Base-by-base conservation (phyloP, 2,888 invertebrate genomes). In the Trypoxylon attenuatum region DNA sequence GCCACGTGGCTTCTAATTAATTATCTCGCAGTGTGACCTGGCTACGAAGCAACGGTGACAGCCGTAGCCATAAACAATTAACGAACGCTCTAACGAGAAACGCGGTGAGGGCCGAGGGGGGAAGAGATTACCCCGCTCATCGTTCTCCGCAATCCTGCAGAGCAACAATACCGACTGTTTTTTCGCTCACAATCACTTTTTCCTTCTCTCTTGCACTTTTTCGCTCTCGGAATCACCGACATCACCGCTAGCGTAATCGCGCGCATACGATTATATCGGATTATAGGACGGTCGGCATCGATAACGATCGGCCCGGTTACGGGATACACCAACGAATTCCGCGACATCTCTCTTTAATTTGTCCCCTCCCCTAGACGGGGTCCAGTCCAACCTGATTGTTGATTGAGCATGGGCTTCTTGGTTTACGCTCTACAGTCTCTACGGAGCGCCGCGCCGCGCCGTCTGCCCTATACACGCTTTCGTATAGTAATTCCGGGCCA, bases 401-500 rank as follows among this genome's bases (percentile, higher is more conserved):
- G n/a, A n/a, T n/a, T n/a, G n/a, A n/a, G n/a, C n/a, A n/a, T n/a
- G n/a, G n/a, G n/a, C n/a, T n/a, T n/a, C n/a, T n/a, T n/a, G n/a
- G n/a, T n/a, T n/a, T n/a, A n/a, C n/a, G n/a, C n/a, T n/a, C n/a
- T n/a, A n/a, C n/a, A n/a, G n/a, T n/a, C n/a, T n/a, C n/a, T n/a
- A n/a, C n/a, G n/a, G n/a, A n/a, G 4, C 25, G 25, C 25, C 5
- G 5, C 25, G 25, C 25, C 25, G 25, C 25, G 33, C 13, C 8
- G 4, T 10, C 33, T 33, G n/a, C 13, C 33, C 2, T 4, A 13
- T 13, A 10, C 33, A n/a, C n/a, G n/a, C n/a, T n/a, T n/a, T n/a
- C n/a, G n/a, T n/a, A n/a, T n/a, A n/a, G 74, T 69, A 78, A 77
- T 78, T 72, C 70, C 58, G 64, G 78, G 51, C 59, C 63, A 62